Base-by-base conservation (phyloP, 2,113 vertebrate genomes). In the Turdus rufiventris region DNA sequence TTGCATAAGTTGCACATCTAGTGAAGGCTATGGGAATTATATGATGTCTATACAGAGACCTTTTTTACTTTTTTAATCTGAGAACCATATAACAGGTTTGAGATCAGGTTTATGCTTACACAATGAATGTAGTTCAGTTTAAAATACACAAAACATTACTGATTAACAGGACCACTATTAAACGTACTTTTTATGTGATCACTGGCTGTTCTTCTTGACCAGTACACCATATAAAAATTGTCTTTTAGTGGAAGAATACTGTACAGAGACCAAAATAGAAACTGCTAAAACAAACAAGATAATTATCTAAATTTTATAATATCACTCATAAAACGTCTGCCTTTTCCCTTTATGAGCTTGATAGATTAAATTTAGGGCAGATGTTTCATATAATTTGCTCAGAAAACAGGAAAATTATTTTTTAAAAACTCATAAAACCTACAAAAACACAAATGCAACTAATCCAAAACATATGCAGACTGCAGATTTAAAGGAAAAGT, bases 231-330 rank as follows among this genome's bases (percentile, higher is more conserved):
- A 84, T 47, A 83, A 95, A 96, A 92, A 89, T 73, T 75, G 67
- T 81, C 78, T 96, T 95, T 78, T 91, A 94, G 82, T 93, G 86
- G 75, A 87, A 94, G 94, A 94, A 93, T 85, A 97, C 88, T 65
- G 84, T 76, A 73, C 85, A 82, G 89, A 85, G 68, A 94, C 93
- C 75, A 95, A 96, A 97, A 95, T 95, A 97, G 94, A 97, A 96
- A 96, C 94, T 95, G 96, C 96, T 96, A 97, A 97, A 97, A 93
- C 94, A 97, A 97, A 97, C 92, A 97, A 96, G 95, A 96, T 97
- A 92, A 97, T 96, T 94, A 87, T 93, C 84, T 94, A 93, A 97
- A 96, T 97, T 96, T 97, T 91, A 97, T 95, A 96, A 96, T 93
- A 92, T 95, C 92, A 88, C 74, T 74, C 85, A 88, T 96, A 96